Percentiles rank a stretch among this genome's conserved stretches.
Conservation (phyloP, 2,113 vertebrate species). For the Craseonycteris thonglongyai region DNA sequence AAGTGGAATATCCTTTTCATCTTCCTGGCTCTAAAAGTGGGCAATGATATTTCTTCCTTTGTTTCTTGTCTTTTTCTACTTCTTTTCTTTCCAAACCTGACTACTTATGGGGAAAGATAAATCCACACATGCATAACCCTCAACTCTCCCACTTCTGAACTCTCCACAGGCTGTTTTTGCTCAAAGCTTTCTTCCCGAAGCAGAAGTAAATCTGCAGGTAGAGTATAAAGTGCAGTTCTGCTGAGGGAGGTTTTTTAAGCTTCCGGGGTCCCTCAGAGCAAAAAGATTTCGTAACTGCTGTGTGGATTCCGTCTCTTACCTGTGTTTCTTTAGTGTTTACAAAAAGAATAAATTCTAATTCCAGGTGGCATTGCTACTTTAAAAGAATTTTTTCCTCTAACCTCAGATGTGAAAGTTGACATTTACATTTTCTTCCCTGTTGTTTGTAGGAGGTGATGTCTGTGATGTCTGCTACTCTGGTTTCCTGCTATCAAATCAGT, state of each 20-base stretch:
- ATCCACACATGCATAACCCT: neutral
- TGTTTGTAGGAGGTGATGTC: accelerated
- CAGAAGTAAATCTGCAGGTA: neutral
- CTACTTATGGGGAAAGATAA: neutral
- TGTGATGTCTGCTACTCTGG: neutral
- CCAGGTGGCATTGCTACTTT: neutral
- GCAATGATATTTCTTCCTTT: neutral
- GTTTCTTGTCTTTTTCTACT: neutral
- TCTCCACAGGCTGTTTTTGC: neutral
- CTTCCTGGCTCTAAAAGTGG: neutral
- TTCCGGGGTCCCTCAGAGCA: neutral
- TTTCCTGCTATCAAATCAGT: neutral
- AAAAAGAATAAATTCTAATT: neutral
- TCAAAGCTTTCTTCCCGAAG: neutral
- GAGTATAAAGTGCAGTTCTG: neutral
- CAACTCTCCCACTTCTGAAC: neutral
- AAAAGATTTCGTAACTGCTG: neutral
- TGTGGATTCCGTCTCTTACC: neutral
- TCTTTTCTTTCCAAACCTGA: neutral
- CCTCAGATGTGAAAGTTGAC: neutral
- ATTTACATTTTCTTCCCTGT: neutral
- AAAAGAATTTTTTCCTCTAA: neutral
- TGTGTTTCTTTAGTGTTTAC: conserved; percentile 11
- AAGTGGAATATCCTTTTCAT: neutral
- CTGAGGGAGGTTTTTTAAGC: neutral